Conservation (phyloP, 2,797 vertebrate genomes). For the Squalus acanthias region DNA sequence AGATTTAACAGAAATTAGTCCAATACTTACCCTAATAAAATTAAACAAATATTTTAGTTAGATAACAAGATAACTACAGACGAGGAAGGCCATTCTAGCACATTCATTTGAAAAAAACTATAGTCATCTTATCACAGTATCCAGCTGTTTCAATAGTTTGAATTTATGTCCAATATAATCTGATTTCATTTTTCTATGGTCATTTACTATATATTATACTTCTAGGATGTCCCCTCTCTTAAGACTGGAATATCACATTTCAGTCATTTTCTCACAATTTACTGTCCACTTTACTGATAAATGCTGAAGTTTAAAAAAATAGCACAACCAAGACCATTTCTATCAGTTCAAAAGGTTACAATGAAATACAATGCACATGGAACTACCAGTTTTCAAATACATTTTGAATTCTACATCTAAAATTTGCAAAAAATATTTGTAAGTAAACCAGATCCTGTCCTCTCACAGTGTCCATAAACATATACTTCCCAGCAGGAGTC, state of each 20-base stretch:
- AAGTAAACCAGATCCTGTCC: neutral
- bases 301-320: neutral
- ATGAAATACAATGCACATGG: neutral
- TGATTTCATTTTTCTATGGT: neutral
- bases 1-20: slow-evolving; percentile 24
- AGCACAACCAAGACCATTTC: neutral
- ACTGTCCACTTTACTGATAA: neutral
- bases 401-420: neutral
- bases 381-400: neutral
- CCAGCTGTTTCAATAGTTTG: neutral
- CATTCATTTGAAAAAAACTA: neutral
- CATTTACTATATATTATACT: neutral
- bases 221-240: neutral
- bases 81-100: neutral
- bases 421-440: neutral
- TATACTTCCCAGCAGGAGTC: neutral
- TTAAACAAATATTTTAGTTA: neutral
- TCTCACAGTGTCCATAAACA: neutral
- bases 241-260: neutral
- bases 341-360: neutral
- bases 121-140: neutral
- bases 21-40: neutral
- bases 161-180: neutral
- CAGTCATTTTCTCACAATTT: neutral
- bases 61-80: neutral